These are phyloP conservation scores for Palythoa caribaeorum DNA, from an alignment of 92 coral and sea anemone species.

Conservation along the genomic window DNA sequence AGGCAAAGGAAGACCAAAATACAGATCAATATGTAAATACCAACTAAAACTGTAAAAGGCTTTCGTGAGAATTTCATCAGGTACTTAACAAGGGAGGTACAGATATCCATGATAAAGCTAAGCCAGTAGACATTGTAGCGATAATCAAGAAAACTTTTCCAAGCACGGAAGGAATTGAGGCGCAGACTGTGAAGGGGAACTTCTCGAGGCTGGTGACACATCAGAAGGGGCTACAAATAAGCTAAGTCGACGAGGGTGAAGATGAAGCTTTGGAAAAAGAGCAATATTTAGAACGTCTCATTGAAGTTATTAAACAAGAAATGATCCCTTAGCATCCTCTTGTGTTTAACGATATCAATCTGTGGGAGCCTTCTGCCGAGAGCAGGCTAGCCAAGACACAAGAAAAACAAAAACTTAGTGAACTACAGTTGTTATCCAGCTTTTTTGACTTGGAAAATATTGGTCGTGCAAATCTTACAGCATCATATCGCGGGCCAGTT, in stretches of 20 bases:
- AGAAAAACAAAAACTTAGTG: conserved; percentile 38
- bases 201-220: conserved; percentile 43
- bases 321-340: conserved; percentile 44
- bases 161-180: conserved; percentile 33
- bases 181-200: conserved; percentile 38
- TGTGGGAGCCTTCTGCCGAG: conserved; percentile 33
- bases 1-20: conserved; percentile 38
- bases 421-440: conserved; percentile 18
- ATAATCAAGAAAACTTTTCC: conserved; percentile 38
- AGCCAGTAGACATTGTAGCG: conserved; percentile 47
- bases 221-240: conserved; percentile 40
- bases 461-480: conserved; percentile 39
- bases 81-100: conserved; percentile 24
- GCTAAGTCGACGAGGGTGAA: conserved; percentile 25
- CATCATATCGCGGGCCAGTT: conserved; percentile 26
- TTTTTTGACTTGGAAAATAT: conserved; percentile 29
- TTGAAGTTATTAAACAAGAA: conserved; percentile 32
- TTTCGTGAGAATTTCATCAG: conserved; percentile 42
- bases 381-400: conserved; percentile 14
- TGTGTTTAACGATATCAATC: conserved; percentile 16
- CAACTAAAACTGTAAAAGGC: conserved; percentile 35
- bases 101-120: conserved; percentile 39
- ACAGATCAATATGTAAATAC: background rate
- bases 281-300: no score
- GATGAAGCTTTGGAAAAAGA: conserved; percentile 38